Conservation (phyloP, 2,113 vertebrate species). For the Thunnus thynnus region DNA sequence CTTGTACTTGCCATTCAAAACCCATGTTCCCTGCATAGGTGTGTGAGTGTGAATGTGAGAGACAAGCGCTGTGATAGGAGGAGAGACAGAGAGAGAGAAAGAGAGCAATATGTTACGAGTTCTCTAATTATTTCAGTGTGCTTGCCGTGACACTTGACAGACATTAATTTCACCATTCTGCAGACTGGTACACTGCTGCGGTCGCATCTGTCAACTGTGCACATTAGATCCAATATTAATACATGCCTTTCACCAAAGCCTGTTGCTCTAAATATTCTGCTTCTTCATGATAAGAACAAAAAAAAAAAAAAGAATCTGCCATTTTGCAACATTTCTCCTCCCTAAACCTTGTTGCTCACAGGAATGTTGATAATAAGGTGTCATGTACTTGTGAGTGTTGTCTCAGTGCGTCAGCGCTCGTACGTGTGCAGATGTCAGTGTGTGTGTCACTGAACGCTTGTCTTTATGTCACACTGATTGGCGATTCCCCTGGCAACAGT, state of each 20-base stretch:
- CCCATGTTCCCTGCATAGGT: neutral
- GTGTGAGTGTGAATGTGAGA: neutral
- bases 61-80: neutral
- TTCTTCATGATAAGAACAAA: slow-evolving; percentile 27
- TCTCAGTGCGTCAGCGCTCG: neutral
- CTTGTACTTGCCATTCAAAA: neutral
- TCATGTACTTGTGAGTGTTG: slow-evolving; percentile 24
- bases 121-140: slow-evolving; percentile 33
- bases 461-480: slow-evolving; percentile 60
- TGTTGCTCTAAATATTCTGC: slow-evolving; percentile 48
- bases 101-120: slow-evolving; percentile 4
- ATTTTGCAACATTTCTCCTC: slow-evolving; percentile 32
- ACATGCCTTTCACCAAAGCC: slow-evolving; percentile 24
- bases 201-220: slow-evolving; percentile 16
- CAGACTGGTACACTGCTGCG: neutral
- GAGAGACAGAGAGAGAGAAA: neutral
- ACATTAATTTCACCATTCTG: slow-evolving; percentile 15
- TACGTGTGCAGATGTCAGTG: slow-evolving; percentile 4
- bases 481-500: slow-evolving; percentile 38
- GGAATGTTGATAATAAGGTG: slow-evolving; percentile 37
- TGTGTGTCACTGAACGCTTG: slow-evolving; percentile 30
- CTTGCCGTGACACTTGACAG: slow-evolving; percentile 17
- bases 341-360: slow-evolving; percentile 27
- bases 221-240: slow-evolving; percentile 54
- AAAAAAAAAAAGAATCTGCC: slow-evolving; percentile 4